Percentiles rank a stretch among this genome's conserved stretches.
phyloP scores from a whole-genome alignment of 30 jellyfish, hydroid and myxozoan genomes.

The Rhopilema esculentum region DNA sequence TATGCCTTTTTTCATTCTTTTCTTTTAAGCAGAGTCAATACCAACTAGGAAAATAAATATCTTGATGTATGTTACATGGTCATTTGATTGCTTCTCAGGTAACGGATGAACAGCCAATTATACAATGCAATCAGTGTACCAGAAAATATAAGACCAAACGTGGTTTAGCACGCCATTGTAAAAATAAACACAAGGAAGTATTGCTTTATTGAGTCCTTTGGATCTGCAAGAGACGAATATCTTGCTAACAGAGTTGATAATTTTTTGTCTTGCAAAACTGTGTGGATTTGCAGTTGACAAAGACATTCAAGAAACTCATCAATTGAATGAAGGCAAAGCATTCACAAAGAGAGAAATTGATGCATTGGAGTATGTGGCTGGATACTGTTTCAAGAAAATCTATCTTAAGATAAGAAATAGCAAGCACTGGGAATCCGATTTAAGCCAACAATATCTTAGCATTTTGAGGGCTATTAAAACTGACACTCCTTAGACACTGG shows the following conservation, averaged over 20 bases:
- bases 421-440: constrained; percentile 26
- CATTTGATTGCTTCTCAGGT: constrained; percentile 24
- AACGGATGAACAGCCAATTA: constrained; percentile 9
- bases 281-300: neutral
- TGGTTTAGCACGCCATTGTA: constrained; percentile 44
- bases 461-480: constrained; percentile 47
- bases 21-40: neutral
- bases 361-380: constrained; percentile 32
- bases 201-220: neutral
- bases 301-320: neutral
- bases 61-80: neutral
- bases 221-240: neutral
- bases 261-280: neutral
- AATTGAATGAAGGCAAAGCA: neutral
- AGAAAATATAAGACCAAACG: constrained; percentile 37
- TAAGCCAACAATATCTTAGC: constrained; percentile 37
- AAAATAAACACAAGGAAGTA: constrained; percentile 32
- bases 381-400: constrained; percentile 31
- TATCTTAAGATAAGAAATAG: constrained; percentile 33
- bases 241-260: neutral
- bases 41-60: neutral
- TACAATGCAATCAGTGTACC: constrained; percentile 31
- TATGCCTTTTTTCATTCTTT: neutral
- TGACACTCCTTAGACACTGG: constrained; percentile 25
- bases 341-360: neutral